Conservation (phyloP, 2,797 vertebrate species). For the Channa striata region DNA sequence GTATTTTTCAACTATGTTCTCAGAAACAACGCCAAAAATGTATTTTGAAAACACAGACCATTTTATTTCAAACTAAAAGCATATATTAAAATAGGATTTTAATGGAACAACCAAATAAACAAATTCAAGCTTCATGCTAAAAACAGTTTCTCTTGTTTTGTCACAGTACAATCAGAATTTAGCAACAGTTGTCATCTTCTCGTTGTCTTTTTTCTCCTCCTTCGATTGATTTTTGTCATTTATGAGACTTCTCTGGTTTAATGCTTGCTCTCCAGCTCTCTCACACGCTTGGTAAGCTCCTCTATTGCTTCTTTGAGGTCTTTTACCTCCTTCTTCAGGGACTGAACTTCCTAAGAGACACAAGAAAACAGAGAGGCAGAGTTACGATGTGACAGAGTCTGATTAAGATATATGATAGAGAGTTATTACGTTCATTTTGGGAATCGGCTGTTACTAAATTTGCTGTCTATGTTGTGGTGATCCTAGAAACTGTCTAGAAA, state of each 20-base stretch:
- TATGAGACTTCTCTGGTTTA: constrained; percentile 32
- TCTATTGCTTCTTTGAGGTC: constrained; percentile 78
- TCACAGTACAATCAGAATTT: constrained; percentile 25
- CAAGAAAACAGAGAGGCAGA: constrained; percentile 6
- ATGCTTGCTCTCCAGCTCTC: constrained; percentile 79
- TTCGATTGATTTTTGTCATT: constrained; percentile 10
- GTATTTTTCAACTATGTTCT: constrained; percentile 19
- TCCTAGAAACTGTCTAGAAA: neutral
- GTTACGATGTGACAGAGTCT: neutral
- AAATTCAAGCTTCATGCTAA: constrained; percentile 56
- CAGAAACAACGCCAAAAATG: constrained; percentile 10
- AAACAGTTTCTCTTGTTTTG: constrained; percentile 56
- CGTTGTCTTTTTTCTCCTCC: constrained; percentile 11
- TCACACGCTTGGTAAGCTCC: constrained; percentile 79
- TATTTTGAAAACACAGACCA: constrained; percentile 68
- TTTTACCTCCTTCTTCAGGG: constrained; percentile 81
- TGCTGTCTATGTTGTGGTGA: neutral
- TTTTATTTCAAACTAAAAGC: constrained; percentile 79
- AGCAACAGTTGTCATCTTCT: neutral
- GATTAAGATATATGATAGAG: neutral
- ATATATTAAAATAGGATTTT: constrained; percentile 78
- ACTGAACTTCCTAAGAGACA: constrained; percentile 76
- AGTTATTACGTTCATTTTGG: neutral
- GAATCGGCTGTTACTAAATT: too few relatives aligned
- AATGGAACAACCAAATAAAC: constrained; percentile 61